Base-by-base conservation (phyloP, 2,888 invertebrate genomes). In the Lycaena phlaeas region DNA sequence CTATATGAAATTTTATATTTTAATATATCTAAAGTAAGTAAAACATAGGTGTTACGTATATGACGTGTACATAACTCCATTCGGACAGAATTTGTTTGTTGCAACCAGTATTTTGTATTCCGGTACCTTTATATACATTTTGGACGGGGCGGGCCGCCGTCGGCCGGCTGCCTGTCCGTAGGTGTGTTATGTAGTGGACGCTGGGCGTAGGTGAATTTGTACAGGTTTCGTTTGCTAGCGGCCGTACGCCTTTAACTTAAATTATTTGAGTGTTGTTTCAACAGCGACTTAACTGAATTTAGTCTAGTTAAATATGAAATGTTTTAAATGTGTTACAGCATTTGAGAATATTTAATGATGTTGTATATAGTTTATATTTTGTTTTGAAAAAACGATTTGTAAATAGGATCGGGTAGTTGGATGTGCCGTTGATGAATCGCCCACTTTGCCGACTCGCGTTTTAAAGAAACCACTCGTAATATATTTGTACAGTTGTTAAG, bases 331-430 rank as follows among this genome's bases (percentile, higher is more conserved):
- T 84, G 82, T 84, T 84, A 81, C 74, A 77, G 74, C 82, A 84
- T 84, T 84, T 82, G 79, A 78, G 78, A 76, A 84, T 82, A 77
- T 84, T 76, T 84, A 81, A 82, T 70, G 70, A 84, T 76, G 78
- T 81, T 84, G 84, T 84, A 84, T 78, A 84, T 84, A 84, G 75
- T 82, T 81, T 81, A 77, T 81, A 79, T 79, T 79, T 78, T 79
- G 79, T 81, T 81, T 82, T 76, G 64, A 78, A 73, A 69, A 76
- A 57, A 70, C 64, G 67, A 68, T 64, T 66, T 82, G 81, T 82
- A 81, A 63, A 81, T 82, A 82, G 64, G 40, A 31, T 10, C 14
- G 31, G 53, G 68, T 70, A 68, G 66, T 56, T 53, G 56, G 58
- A 59, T 56, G 60, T 60, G 58, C 61, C 62, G 68, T 68, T 68